Percentiles rank a stretch among this genome's conserved stretches.
Evolutionary conservation across 2,797 vertebrate genomes (phyloP).

Genomic region (Helicolenus hilgendorfi): DNA sequence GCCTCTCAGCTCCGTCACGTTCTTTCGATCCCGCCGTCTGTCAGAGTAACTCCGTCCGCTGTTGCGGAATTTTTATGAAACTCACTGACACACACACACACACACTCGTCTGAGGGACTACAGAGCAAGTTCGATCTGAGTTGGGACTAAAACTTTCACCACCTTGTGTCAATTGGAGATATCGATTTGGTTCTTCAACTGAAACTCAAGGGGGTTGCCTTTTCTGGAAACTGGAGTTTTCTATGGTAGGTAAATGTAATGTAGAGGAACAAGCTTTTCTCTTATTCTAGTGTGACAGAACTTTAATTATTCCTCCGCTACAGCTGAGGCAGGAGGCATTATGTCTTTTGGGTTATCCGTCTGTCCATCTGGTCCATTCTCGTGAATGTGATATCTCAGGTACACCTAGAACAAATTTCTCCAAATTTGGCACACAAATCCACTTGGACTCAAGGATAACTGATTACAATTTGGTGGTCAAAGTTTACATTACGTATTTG

Average conservation of each 20-base stretch:
- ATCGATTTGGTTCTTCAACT: constrained; percentile 46
- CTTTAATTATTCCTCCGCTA: neutral
- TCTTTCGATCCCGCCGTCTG: constrained; percentile 22
- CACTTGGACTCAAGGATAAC: neutral
- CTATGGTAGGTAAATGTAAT: constrained; percentile 70
- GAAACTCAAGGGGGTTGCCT: constrained; percentile 6
- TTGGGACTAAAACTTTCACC: constrained; percentile 40
- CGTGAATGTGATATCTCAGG: neutral
- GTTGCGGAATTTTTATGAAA: constrained; percentile 21
- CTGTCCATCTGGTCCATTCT: neutral
- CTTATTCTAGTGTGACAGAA: neutral
- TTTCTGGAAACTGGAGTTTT: constrained; percentile 23
- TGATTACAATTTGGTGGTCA: neutral
- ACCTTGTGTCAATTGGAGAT: constrained; percentile 50
- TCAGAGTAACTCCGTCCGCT: constrained; percentile 15
- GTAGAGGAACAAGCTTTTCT: neutral
- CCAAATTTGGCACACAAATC: neutral
- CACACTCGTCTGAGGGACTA: neutral
- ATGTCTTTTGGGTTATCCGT: neutral
- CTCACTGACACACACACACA: neutral
- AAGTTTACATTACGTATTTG: neutral
- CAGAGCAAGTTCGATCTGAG: neutral
- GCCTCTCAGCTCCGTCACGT: constrained; percentile 30
- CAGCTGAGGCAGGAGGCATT: neutral
- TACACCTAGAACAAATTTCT: neutral